Evolutionary conservation across 2,113 vertebrate species (phyloP).

Genomic region (Motacilla alba): DNA sequence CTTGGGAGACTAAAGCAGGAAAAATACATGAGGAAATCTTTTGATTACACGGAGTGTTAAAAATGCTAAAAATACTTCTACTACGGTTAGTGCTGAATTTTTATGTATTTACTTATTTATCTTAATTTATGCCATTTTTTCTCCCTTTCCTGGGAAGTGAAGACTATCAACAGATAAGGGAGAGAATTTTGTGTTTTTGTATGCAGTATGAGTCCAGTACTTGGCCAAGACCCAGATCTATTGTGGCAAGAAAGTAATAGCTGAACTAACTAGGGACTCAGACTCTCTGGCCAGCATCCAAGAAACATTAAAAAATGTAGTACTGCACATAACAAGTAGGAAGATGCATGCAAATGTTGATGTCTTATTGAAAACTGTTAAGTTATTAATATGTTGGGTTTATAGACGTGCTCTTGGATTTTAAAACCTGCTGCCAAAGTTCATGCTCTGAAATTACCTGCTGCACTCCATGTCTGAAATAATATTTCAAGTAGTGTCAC

Average conservation of each 20-base stretch:
- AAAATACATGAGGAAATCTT: constrained; percentile 20
- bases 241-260: constrained; percentile 81
- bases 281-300: constrained; percentile 76
- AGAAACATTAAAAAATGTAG: constrained; percentile 76
- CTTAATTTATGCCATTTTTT: not conserved
- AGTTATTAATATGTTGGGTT: constrained; percentile 77
- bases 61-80: constrained; percentile 2
- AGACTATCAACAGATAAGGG: constrained; percentile 61
- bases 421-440: constrained; percentile 16
- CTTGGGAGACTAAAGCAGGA: not conserved
- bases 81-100: not conserved
- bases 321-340: constrained; percentile 77
- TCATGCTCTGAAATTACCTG: constrained; percentile 13
- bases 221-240: constrained; percentile 77
- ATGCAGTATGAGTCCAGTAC: constrained; percentile 75
- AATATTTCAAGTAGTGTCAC: not conserved
- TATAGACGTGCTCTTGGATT: constrained; percentile 50
- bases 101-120: constrained; percentile 14
- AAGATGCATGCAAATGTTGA: constrained; percentile 78
- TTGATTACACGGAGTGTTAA: constrained; percentile 30
- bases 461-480: not conserved
- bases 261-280: constrained; percentile 79
- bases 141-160: not conserved
- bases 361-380: constrained; percentile 77
- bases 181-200: constrained; percentile 61